A percentile compares a stretch with the other conserved stretches of the same genome.
Evolutionary conservation across 2,113 vertebrate species (phyloP).

Genomic region (Pseudonaja textilis): DNA sequence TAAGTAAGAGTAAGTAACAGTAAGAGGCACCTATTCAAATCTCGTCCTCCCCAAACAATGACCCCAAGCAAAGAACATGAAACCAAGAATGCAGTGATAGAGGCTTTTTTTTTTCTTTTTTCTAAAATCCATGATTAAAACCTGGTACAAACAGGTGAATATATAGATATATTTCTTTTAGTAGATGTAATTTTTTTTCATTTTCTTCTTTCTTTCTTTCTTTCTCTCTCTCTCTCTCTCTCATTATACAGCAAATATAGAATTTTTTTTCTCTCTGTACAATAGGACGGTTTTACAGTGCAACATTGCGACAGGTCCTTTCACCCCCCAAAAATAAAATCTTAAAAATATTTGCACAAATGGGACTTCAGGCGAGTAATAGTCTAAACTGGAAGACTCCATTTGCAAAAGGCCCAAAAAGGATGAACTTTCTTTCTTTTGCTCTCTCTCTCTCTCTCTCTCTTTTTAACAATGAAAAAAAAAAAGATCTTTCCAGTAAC

Average conservation of each 20-base stretch:
- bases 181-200: slow-evolving; percentile 73
- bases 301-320: slow-evolving; percentile 56
- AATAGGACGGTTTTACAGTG: slow-evolving; percentile 71
- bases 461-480: background rate
- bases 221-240: slow-evolving; percentile 68
- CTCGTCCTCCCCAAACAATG: background rate
- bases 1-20: too few species aligned
- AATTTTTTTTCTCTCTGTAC: slow-evolving; percentile 91
- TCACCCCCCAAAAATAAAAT: slow-evolving; percentile 48
- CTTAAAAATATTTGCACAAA: slow-evolving; percentile 46
- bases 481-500: slow-evolving; percentile 40
- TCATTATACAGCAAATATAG: slow-evolving; percentile 93
- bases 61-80: slow-evolving; percentile 33
- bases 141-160: slow-evolving; percentile 75
- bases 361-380: slow-evolving; percentile 61
- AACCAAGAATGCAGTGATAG: slow-evolving; percentile 40
- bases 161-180: slow-evolving; percentile 71
- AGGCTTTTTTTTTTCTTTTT: slow-evolving; percentile 44
- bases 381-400: slow-evolving; percentile 72
- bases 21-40: slow-evolving; percentile 48
- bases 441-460: background rate
- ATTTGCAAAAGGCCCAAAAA: slow-evolving; percentile 66
- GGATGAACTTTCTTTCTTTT: background rate
- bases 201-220: slow-evolving; percentile 44
- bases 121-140: slow-evolving; percentile 79